These are phyloP conservation scores for Spodoptera frugiperda DNA, from an alignment of 1,140 invertebrate species.

Conservation along the genomic window DNA sequence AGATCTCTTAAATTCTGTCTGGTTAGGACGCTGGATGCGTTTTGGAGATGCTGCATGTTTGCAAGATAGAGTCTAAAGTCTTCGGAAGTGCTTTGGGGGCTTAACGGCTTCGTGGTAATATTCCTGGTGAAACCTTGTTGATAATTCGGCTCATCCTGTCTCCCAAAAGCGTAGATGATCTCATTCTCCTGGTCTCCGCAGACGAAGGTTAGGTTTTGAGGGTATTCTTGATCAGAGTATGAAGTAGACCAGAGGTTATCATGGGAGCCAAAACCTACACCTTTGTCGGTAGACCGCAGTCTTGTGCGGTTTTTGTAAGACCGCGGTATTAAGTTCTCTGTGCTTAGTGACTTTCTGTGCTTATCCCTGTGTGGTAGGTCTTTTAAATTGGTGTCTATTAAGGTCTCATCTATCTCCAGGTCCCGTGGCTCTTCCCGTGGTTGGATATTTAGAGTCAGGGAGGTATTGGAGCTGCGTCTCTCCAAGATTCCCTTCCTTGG, in stretches of 20 bases:
- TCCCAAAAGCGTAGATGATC: conserved; percentile 82
- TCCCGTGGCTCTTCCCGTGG: conserved; percentile 77
- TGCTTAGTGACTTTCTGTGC: conserved; percentile 86
- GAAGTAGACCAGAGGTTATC: conserved; percentile 83
- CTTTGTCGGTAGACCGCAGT: conserved; percentile 68
- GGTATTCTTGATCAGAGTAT: conserved; percentile 72
- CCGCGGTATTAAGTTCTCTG: conserved; percentile 86
- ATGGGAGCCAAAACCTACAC: conserved; percentile 81
- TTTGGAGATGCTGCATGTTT: conserved; percentile 90
- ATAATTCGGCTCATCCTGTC: conserved; percentile 75
- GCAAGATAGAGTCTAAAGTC: conserved; percentile 90
- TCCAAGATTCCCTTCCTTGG: conserved; percentile 81
- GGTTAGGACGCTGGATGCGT: conserved; percentile 87
- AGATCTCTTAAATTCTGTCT: conserved; percentile 86
- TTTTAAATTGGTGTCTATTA: conserved; percentile 72
- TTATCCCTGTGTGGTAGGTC: conserved; percentile 78
- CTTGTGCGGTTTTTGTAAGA: conserved; percentile 79
- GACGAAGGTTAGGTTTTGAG: conserved; percentile 80
- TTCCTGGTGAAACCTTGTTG: conserved; percentile 81
- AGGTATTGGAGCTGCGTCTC: conserved; percentile 82
- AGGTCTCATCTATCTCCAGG: conserved; percentile 80
- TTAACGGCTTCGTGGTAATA: conserved; percentile 88
- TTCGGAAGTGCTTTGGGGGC: conserved; percentile 88
- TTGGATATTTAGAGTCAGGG: conserved; percentile 80
- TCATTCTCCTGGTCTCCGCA: conserved; percentile 84